Conservation (phyloP, 2,888 invertebrate species). For the Drosophila meridionalis region DNA sequence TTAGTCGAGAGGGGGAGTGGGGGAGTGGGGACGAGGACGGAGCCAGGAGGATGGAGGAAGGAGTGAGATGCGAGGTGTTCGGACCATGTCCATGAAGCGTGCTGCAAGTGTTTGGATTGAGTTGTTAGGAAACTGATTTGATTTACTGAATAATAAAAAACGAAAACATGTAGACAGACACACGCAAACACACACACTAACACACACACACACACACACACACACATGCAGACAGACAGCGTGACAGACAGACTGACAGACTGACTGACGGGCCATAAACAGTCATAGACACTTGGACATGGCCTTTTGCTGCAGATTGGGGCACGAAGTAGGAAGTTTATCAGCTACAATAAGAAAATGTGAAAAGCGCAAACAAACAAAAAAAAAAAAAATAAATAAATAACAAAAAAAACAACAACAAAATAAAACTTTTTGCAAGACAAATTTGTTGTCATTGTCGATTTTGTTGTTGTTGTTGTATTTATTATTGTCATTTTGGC, state of each 20-base stretch:
- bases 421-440: constrained; percentile 56
- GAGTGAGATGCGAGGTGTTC: constrained; percentile 20
- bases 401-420: background rate
- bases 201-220: constrained; percentile 9
- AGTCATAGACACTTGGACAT: constrained; percentile 77
- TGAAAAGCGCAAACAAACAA: constrained; percentile 57
- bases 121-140: constrained; percentile 82
- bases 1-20: constrained; percentile 3
- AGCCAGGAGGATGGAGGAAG: background rate
- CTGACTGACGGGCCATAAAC: constrained; percentile 73
- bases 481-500: constrained; percentile 38
- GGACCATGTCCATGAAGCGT: constrained; percentile 67
- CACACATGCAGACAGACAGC: constrained; percentile 11
- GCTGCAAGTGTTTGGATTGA: constrained; percentile 80
- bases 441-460: constrained; percentile 53
- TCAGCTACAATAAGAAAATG: constrained; percentile 79
- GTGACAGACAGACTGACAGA: constrained; percentile 33
- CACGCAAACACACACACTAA: constrained; percentile 11
- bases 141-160: constrained; percentile 80
- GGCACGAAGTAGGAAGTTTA: constrained; percentile 69
- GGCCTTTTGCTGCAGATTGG: constrained; percentile 45
- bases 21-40: background rate
- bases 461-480: constrained; percentile 34
- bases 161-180: constrained; percentile 65
- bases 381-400: background rate